phyloP scores from a whole-genome alignment of 1,140 invertebrate genomes.

The Acromyrmex echinatior region DNA sequence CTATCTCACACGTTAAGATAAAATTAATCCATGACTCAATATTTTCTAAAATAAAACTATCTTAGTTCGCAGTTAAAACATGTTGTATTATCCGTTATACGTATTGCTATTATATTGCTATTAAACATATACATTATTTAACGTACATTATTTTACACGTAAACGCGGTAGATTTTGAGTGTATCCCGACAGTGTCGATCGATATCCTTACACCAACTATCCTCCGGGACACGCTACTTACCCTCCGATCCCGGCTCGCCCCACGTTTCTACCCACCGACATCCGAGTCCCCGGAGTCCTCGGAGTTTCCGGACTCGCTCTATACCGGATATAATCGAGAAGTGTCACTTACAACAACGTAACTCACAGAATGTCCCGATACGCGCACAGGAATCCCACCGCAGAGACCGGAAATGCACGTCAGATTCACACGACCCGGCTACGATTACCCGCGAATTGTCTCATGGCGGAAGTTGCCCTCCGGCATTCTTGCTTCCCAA shows the following conservation, averaged over 20 bases:
- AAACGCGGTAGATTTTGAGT: conserved; percentile 28
- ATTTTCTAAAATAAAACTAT: not conserved
- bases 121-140: not conserved
- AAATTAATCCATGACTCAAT: not conserved
- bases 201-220: conserved; percentile 49
- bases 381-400: conserved; percentile 38
- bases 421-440: conserved; percentile 33
- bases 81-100: not conserved
- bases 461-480: not conserved
- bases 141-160: not conserved
- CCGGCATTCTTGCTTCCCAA: not conserved
- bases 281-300: conserved; percentile 9
- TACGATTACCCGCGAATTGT: conserved; percentile 8
- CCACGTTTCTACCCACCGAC: conserved; percentile 20
- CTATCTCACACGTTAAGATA: not conserved
- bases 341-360: conserved; percentile 60
- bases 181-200: conserved; percentile 50
- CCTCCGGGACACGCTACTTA: conserved; percentile 61
- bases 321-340: conserved; percentile 52
- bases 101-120: too few relatives aligned
- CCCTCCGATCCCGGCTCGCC: conserved; percentile 4
- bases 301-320: conserved; percentile 2
- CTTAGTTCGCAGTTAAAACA: not conserved
- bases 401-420: conserved; percentile 36
- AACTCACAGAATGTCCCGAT: conserved; percentile 41